Percentiles rank a stretch among this genome's conserved stretches.
Evolutionary conservation across 1,140 invertebrate genomes (phyloP).

Genomic region (Drosophila willistoni): DNA sequence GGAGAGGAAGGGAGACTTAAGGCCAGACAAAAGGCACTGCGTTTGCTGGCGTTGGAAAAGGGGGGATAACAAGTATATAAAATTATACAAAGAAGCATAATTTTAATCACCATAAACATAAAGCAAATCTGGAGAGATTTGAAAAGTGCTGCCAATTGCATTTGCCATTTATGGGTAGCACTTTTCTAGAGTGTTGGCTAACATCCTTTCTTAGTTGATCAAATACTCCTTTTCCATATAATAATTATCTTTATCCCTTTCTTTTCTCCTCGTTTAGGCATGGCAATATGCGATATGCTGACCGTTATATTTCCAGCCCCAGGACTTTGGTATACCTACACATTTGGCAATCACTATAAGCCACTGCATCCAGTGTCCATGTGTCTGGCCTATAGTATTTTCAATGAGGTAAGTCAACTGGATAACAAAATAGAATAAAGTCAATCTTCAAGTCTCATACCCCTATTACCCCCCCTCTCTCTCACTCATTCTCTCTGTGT

Average conservation of each 20-base stretch:
- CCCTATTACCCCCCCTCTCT: background rate
- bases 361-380: slow-evolving; percentile 88
- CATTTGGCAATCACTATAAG: slow-evolving; percentile 92
- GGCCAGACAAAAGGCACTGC: background rate
- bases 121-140: background rate
- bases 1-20: background rate
- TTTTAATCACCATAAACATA: slow-evolving; percentile 12
- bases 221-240: background rate
- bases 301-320: slow-evolving; percentile 95
- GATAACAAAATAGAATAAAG: slow-evolving; percentile 16
- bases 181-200: background rate
- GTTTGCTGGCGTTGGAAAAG: background rate
- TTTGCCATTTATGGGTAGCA: background rate
- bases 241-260: background rate
- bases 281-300: slow-evolving; percentile 97
- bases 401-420: slow-evolving; percentile 88
- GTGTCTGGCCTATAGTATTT: slow-evolving; percentile 91
- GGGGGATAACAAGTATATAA: background rate
- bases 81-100: background rate
- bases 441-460: slow-evolving; percentile 43
- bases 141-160: background rate
- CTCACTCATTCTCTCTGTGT: no score
- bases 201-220: no score
- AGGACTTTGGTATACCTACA: slow-evolving; percentile 95
- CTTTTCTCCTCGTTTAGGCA: slow-evolving; percentile 83